A percentile compares a stretch with the other conserved stretches of the same genome.
Conservation (phyloP, 2,888 invertebrate genomes). For the Nesidiocoris tenuis region DNA sequence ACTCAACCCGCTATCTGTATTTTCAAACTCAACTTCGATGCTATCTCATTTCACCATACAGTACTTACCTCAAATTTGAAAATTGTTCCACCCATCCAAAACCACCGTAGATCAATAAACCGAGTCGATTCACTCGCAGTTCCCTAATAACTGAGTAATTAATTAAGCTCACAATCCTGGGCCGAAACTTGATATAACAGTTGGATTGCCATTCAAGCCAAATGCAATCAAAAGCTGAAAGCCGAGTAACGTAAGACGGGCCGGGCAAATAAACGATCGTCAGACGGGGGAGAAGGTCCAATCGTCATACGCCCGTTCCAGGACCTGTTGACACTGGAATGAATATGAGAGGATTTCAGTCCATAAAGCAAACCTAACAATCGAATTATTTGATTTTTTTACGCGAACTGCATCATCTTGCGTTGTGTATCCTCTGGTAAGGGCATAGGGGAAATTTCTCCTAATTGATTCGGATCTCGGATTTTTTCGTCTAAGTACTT, state of each 20-base stretch:
- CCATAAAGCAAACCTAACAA: too few relatives aligned
- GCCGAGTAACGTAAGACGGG: not conserved
- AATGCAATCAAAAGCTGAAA: not conserved
- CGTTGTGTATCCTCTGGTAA: too few relatives aligned
- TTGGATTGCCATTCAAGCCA: too few relatives aligned
- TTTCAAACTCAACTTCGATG: not conserved
- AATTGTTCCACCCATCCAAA: too few relatives aligned
- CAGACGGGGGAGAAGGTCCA: not conserved
- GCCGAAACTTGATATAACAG: not conserved
- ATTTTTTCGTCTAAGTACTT: too few relatives aligned
- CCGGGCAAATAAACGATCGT: conserved; percentile 2
- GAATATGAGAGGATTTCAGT: too few relatives aligned
- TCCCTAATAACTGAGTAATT: not conserved
- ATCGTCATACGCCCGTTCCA: not conserved
- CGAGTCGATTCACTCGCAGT: too few relatives aligned
- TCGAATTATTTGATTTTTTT: too few relatives aligned
- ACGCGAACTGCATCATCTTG: too few relatives aligned
- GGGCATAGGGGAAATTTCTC: too few relatives aligned
- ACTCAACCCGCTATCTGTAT: too few relatives aligned
- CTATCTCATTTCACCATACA: not conserved
- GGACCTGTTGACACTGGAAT: not conserved
- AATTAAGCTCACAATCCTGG: not conserved
- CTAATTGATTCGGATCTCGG: too few relatives aligned
- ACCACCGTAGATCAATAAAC: not conserved
- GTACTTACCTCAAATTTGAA: not conserved